phyloP scores from a whole-genome alignment of 2,797 vertebrate genomes.

The Spheniscus humboldti region DNA sequence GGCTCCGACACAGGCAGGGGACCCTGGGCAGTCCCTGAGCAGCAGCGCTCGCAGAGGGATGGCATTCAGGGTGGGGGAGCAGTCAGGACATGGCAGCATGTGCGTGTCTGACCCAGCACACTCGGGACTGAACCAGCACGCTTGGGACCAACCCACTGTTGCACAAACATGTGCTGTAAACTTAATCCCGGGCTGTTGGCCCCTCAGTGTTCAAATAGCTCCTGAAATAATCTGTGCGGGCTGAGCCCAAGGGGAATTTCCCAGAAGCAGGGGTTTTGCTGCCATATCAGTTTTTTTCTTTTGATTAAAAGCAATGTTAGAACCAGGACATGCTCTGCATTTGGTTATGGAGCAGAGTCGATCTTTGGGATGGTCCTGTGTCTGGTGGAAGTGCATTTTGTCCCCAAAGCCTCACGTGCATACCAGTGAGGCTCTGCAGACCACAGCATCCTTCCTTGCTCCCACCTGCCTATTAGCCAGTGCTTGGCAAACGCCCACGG shows the following conservation, averaged over 20 bases:
- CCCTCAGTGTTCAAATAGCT: background rate
- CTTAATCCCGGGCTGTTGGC: background rate
- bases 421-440: background rate
- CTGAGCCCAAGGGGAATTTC: background rate
- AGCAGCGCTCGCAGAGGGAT: rapidly evolving
- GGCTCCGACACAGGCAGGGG: background rate
- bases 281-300: background rate
- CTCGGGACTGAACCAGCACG: rapidly evolving
- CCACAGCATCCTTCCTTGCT: background rate
- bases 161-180: background rate
- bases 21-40: rapidly evolving
- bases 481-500: rapidly evolving
- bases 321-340: background rate
- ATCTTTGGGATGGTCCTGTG: background rate
- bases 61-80: background rate
- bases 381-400: background rate
- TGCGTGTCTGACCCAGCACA: rapidly evolving
- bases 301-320: background rate
- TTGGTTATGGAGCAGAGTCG: rapidly evolving
- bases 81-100: rapidly evolving
- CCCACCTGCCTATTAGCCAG: background rate
- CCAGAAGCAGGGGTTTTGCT: background rate
- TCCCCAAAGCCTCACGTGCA: background rate
- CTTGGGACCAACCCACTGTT: rapidly evolving
- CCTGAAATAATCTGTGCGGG: background rate